These are phyloP conservation scores for Tragelaphus strepsiceros DNA, from an alignment of 2,113 vertebrate species.

Conservation along the genomic window DNA sequence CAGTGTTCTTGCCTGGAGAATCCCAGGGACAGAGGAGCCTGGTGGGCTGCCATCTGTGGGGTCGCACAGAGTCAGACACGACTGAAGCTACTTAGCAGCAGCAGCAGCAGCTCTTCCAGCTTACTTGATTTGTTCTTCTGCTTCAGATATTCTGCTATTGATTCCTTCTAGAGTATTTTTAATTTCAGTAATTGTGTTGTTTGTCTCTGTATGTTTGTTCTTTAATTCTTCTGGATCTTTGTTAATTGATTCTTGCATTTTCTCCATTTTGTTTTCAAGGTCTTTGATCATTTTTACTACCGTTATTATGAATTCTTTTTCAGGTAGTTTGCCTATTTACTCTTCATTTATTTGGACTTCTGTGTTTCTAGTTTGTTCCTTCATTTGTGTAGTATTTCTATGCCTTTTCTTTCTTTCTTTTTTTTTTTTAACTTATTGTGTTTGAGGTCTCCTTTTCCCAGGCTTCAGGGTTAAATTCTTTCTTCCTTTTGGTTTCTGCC, in stretches of 20 bases:
- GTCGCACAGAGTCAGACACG: too few species aligned
- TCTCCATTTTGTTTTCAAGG: not conserved
- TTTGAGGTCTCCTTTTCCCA: not conserved
- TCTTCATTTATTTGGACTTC: not conserved
- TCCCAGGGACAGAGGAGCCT: too few species aligned
- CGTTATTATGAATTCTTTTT: not conserved
- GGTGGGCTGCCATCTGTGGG: too few species aligned
- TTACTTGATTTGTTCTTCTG: not conserved
- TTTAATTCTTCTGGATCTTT: not conserved
- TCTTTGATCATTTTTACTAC: not conserved
- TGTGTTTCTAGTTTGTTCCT: not conserved
- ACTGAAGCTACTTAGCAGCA: too few species aligned
- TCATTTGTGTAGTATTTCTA: not conserved
- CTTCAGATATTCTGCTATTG: not conserved
- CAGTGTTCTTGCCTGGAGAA: too few species aligned
- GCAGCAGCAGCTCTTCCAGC: not conserved
- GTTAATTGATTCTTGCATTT: not conserved
- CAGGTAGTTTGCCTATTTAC: not conserved
- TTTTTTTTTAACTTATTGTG: not conserved
- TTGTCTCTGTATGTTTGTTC: not conserved
- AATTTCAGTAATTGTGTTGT: not conserved
- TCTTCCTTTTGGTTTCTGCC: not conserved
- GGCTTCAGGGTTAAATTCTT: not conserved
- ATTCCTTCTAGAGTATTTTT: not conserved
- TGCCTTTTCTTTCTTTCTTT: not conserved